Conservation (phyloP, 1,140 invertebrate genomes). For the Steinernema khuongi region DNA sequence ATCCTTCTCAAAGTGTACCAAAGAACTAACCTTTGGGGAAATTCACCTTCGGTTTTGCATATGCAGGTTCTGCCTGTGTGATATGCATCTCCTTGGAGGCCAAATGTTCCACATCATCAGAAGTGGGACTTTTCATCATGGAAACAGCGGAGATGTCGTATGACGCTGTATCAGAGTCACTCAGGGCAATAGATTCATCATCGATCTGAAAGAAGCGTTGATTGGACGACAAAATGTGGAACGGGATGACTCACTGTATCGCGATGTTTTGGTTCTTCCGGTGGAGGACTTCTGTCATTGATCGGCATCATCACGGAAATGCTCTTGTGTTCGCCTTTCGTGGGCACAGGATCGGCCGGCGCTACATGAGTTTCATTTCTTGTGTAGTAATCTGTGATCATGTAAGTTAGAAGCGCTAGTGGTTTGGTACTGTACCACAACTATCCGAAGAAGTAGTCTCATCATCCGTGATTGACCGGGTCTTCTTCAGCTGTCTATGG, state of each 20-base stretch:
- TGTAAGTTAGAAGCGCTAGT: background rate
- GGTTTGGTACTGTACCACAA: too few species aligned
- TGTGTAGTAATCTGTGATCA: background rate
- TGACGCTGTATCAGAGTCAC: background rate
- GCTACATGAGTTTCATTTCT: background rate
- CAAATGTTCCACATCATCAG: background rate
- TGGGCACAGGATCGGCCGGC: background rate
- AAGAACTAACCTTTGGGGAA: too few species aligned
- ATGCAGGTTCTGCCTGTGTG: too few species aligned
- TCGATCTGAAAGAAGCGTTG: background rate
- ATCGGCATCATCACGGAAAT: background rate
- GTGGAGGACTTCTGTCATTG: background rate
- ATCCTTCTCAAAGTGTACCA: too few species aligned
- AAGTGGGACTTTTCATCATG: background rate
- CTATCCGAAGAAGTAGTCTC: too few species aligned
- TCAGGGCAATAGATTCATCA: background rate
- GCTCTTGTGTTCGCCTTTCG: background rate
- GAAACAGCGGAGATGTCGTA: background rate
- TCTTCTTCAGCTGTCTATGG: background rate
- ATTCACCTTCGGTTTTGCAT: too few species aligned
- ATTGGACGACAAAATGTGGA: background rate
- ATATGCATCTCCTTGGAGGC: background rate
- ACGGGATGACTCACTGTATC: background rate
- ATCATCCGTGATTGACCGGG: background rate
- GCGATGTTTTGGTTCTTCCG: constrained; percentile 3